Evolutionary conservation across 2,888 invertebrate species (phyloP).

Genomic region (Drosophila villosipedis): DNA sequence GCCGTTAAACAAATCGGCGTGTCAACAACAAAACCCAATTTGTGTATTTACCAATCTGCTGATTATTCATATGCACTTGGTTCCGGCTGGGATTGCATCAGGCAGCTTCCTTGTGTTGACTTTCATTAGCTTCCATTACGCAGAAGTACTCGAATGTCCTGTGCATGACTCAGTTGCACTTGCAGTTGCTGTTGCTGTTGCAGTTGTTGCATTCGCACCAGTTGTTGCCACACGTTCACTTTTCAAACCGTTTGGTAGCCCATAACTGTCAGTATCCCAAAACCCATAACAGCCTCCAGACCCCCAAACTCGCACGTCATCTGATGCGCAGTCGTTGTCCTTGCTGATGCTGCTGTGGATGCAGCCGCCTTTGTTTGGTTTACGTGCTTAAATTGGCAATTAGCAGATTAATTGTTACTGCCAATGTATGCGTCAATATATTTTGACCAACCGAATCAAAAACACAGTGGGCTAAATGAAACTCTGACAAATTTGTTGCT

Average conservation of each 20-base stretch:
- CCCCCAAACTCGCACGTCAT: conserved; percentile 8
- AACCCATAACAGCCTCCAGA: background rate
- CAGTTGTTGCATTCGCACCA: conserved; percentile 17
- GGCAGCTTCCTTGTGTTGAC: conserved; percentile 46
- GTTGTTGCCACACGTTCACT: conserved; percentile 43
- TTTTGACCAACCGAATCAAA: conserved; percentile 65
- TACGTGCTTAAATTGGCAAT: conserved; percentile 81
- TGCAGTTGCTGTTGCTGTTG: conserved; percentile 7
- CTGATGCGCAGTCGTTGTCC: conserved; percentile 22
- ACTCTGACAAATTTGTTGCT: background rate
- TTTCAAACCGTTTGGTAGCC: conserved; percentile 56
- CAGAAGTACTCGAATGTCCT: conserved; percentile 59
- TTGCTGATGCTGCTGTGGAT: conserved; percentile 33
- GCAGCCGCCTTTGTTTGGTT: conserved; percentile 72
- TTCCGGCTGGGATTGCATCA: conserved; percentile 19
- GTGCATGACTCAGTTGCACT: conserved; percentile 60
- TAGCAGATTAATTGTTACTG: conserved; percentile 81
- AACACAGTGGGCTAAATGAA: conserved; percentile 10
- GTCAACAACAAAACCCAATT: conserved; percentile 72
- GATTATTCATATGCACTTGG: conserved; percentile 69
- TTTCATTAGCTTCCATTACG: conserved; percentile 72
- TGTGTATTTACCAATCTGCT: conserved; percentile 66
- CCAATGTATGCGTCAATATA: conserved; percentile 79
- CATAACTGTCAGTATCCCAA: conserved; percentile 41
- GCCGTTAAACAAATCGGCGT: conserved; percentile 61